These are phyloP conservation scores for Stictonetta naevosa DNA, from an alignment of 2,113 vertebrate genomes.

Conservation along the genomic window DNA sequence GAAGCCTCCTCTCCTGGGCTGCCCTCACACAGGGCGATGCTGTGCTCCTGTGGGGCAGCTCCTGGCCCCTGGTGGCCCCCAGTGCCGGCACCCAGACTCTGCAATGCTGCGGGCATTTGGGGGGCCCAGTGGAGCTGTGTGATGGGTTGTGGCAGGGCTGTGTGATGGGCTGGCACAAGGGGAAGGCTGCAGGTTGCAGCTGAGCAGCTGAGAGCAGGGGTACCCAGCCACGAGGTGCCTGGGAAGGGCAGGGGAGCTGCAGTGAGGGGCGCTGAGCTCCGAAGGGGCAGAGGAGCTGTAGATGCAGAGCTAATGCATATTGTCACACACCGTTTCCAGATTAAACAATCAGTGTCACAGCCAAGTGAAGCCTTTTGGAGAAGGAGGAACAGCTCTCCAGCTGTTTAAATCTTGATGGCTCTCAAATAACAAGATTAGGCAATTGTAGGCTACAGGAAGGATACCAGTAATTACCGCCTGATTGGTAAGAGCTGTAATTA, in stretches of 20 bases:
- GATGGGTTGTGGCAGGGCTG: no score
- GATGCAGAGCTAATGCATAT: not conserved
- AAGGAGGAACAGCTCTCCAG: slow-evolving; percentile 77
- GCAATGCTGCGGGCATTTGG: no score
- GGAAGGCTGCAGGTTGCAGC: no score
- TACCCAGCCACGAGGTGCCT: rapidly evolving
- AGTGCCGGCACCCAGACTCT: no score
- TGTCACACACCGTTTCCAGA: not conserved
- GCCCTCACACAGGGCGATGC: not conserved
- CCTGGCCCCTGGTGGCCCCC: no score
- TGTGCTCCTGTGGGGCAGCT: not conserved
- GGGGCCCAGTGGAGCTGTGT: no score
- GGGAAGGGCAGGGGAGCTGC: not conserved
- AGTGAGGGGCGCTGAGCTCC: rapidly evolving
- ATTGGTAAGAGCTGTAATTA: slow-evolving; percentile 88
- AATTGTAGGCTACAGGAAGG: slow-evolving; percentile 84
- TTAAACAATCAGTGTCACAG: not conserved
- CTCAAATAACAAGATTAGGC: slow-evolving; percentile 86
- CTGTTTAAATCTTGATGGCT: slow-evolving; percentile 79
- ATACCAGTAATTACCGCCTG: slow-evolving; percentile 86
- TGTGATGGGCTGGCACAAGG: no score
- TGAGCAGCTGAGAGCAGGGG: not conserved
- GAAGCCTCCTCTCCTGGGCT: not conserved
- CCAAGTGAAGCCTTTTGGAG: not conserved
- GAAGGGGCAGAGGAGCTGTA: not conserved